A percentile compares a stretch with the other conserved stretches of the same genome.
Conservation (phyloP, 2,113 vertebrate genomes). For the Syngnathoides biaculeatus region DNA sequence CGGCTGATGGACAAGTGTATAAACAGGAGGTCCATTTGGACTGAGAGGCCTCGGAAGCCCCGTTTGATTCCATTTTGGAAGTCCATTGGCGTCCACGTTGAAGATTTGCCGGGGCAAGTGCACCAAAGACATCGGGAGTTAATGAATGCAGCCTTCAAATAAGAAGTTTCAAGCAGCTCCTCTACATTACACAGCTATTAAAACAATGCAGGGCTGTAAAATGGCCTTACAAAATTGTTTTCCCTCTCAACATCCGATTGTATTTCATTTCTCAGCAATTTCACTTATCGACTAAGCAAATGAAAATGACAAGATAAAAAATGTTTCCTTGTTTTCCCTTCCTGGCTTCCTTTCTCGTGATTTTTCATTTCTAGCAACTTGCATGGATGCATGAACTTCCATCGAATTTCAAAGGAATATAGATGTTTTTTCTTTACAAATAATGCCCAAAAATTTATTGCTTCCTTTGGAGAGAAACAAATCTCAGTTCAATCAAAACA, state of each 20-base stretch:
- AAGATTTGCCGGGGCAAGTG: conserved; percentile 10
- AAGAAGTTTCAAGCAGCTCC: neutral
- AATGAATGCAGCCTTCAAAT: conserved; percentile 4
- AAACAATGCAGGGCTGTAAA: neutral
- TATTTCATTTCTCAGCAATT: neutral
- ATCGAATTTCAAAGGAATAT: neutral
- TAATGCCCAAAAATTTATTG: neutral
- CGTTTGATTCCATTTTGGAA: conserved; percentile 56
- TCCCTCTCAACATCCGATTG: neutral
- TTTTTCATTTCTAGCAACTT: neutral
- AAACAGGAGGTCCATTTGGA: conserved; percentile 74
- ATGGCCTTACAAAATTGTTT: neutral
- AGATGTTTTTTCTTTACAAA: neutral
- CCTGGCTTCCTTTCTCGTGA: neutral
- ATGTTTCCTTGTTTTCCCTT: neutral
- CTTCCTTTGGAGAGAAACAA: too few relatives aligned
- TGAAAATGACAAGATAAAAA: neutral
- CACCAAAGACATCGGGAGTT: neutral
- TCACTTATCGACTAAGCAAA: neutral
- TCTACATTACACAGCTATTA: neutral
- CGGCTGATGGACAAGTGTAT: conserved; percentile 73
- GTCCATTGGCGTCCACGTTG: conserved; percentile 16
- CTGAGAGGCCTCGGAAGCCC: conserved; percentile 49
- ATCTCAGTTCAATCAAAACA: too few relatives aligned
- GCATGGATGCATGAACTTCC: neutral